Percentiles rank a stretch among this genome's conserved stretches.
Conservation (phyloP, 2,888 invertebrate species). For the Nephrotoma guestfalica region DNA sequence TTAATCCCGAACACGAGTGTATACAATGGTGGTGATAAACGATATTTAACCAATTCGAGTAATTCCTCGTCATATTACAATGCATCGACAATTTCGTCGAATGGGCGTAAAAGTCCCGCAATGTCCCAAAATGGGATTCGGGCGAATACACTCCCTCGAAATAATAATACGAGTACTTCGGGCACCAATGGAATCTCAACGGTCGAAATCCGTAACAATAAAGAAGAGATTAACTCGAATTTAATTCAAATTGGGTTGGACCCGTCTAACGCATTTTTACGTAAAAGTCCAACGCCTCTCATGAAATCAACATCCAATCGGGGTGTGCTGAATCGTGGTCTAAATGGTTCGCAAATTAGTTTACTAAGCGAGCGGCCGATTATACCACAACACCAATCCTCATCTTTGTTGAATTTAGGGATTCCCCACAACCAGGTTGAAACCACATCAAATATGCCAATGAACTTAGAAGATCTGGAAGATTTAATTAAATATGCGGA, state of each 20-base stretch:
- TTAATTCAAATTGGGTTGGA: constrained; percentile 48
- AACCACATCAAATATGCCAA: constrained; percentile 33
- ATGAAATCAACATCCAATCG: constrained; percentile 25
- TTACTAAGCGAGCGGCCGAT: constrained; percentile 27
- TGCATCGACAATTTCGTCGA: constrained; percentile 18
- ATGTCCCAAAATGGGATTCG: constrained; percentile 22
- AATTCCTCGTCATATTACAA: constrained; percentile 15
- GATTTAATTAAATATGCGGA: constrained; percentile 60
- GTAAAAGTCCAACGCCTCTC: constrained; percentile 32
- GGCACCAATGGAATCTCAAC: constrained; percentile 39
- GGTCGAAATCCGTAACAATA: constrained; percentile 29
- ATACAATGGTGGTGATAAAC: constrained; percentile 14
- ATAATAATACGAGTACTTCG: constrained; percentile 33
- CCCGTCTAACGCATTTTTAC: constrained; percentile 38
- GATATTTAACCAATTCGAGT: constrained; percentile 4
- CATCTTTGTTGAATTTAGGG: constrained; percentile 2
- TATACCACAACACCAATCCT: constrained; percentile 11
- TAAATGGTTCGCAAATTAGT: constrained; percentile 33
- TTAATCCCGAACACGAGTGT: constrained; percentile 20
- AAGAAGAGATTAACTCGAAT: constrained; percentile 39
- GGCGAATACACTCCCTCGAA: constrained; percentile 59
- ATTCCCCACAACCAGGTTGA: background rate
- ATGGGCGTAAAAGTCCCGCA: constrained; percentile 19
- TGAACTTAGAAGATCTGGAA: constrained; percentile 55
- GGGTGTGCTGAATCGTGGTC: constrained; percentile 11